Evolutionary conservation across 2,888 invertebrate genomes (phyloP).

Genomic region (Calliopum simillimum): DNA sequence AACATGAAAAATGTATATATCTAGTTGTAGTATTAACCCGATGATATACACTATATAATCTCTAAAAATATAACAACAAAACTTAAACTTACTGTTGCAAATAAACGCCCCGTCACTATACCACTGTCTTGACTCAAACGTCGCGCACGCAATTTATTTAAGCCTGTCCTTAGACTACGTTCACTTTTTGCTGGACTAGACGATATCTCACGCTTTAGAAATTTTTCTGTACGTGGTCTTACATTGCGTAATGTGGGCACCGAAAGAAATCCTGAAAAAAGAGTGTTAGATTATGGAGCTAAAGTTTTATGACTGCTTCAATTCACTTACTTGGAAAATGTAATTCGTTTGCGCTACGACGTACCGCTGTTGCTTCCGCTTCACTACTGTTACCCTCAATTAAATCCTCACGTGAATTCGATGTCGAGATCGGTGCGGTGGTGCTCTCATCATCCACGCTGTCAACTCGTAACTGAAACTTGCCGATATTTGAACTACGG

Average conservation of each 20-base stretch:
- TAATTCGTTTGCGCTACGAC: conserved; percentile 43
- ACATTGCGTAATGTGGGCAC: conserved; percentile 60
- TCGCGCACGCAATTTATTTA: conserved; percentile 52
- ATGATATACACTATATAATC: too few relatives aligned
- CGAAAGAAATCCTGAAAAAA: conserved; percentile 61
- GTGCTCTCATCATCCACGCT: conserved; percentile 57
- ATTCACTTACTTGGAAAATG: conserved; percentile 52
- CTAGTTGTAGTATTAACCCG: too few relatives aligned
- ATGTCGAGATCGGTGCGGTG: conserved; percentile 56
- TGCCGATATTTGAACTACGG: not conserved
- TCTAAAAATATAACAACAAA: not conserved
- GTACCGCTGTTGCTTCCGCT: conserved; percentile 34
- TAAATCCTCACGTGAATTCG: conserved; percentile 61
- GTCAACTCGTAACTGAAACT: conserved; percentile 58
- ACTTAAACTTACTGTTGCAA: conserved; percentile 53
- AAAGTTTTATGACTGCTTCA: not conserved
- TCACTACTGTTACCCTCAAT: conserved; percentile 49
- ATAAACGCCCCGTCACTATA: conserved; percentile 60
- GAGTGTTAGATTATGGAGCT: too few relatives aligned
- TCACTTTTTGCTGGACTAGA: conserved; percentile 66
- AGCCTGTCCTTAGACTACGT: conserved; percentile 49
- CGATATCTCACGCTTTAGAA: conserved; percentile 57
- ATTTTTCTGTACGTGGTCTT: conserved; percentile 46
- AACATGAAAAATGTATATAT: too few relatives aligned
- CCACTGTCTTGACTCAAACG: conserved; percentile 66